Conservation (phyloP, 2,888 invertebrate species). For the Amphiduros pacificus region DNA sequence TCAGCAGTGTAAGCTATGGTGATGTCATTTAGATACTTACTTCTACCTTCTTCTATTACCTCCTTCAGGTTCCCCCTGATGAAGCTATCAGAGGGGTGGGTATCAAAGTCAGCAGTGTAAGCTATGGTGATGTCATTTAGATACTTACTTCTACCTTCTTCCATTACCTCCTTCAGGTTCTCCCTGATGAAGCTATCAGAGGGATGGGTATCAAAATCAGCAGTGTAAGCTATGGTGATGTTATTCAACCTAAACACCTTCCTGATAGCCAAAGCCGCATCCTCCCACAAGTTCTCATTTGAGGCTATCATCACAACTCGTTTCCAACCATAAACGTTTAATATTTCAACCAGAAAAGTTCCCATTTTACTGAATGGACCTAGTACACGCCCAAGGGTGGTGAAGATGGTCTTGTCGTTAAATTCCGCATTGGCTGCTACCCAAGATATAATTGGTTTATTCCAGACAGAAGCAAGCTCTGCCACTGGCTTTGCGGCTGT, state of each 20-base stretch:
- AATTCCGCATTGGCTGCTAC: slow-evolving; percentile 33
- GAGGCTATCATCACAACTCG: slow-evolving; percentile 10
- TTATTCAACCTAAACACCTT: slow-evolving; percentile 25
- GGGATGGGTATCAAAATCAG: slow-evolving; percentile 18
- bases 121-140: slow-evolving; percentile 29
- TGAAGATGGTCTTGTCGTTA: slow-evolving; percentile 26
- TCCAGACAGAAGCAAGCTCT: slow-evolving; percentile 35
- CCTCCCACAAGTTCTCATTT: neutral
- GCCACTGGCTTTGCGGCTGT: slow-evolving; percentile 31
- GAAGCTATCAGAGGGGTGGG: slow-evolving; percentile 6
- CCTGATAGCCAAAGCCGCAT: slow-evolving; percentile 23
- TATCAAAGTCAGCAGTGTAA: slow-evolving; percentile 20
- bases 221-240: slow-evolving; percentile 27
- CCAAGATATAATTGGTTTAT: slow-evolving; percentile 37
- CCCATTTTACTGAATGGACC: slow-evolving; percentile 33
- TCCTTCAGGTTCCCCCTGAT: slow-evolving; percentile 23
- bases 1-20: slow-evolving; percentile 25
- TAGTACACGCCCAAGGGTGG: slow-evolving; percentile 31
- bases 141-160: slow-evolving; percentile 28
- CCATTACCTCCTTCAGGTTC: slow-evolving; percentile 18
- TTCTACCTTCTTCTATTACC: slow-evolving; percentile 23
- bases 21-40: slow-evolving; percentile 25
- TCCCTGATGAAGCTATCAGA: slow-evolving; percentile 11
- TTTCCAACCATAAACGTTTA: slow-evolving; percentile 16
- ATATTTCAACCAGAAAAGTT: slow-evolving; percentile 6